Evolutionary conservation across 1,140 invertebrate genomes (phyloP).

Genomic region (Galleria mellonella): DNA sequence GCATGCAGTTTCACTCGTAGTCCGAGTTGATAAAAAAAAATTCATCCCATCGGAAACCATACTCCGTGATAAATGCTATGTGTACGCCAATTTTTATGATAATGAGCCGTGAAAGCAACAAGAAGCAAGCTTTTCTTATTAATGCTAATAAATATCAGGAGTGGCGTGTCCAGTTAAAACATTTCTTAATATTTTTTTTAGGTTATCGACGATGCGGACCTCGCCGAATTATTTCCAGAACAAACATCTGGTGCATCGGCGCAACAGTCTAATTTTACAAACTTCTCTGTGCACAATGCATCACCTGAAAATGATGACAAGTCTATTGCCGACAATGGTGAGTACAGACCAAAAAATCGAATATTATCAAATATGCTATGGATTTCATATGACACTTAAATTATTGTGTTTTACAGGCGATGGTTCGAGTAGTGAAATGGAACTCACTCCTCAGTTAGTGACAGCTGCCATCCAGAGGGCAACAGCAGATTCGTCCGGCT

Average conservation of each 20-base stretch:
- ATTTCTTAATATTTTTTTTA: conserved; percentile 19
- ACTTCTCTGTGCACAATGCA: conserved; percentile 46
- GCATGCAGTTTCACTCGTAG: neutral
- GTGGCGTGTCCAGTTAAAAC: conserved; percentile 15
- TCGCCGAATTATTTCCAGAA: conserved; percentile 70
- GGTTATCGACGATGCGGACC: conserved; percentile 70
- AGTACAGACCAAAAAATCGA: conserved; percentile 10
- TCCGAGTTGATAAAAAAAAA: no score
- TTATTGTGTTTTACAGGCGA: conserved; percentile 60
- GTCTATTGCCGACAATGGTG: conserved; percentile 64
- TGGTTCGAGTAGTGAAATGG: conserved; percentile 81
- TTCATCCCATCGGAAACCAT: no score
- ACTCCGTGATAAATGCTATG: no score
- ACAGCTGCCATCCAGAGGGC: conserved; percentile 81
- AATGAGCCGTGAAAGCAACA: no score
- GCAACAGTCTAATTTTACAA: conserved; percentile 60
- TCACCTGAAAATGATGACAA: conserved; percentile 57
- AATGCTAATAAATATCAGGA: no score
- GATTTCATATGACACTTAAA: conserved; percentile 11
- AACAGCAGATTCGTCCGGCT: conserved; percentile 77
- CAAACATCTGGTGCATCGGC: conserved; percentile 64
- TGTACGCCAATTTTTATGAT: no score
- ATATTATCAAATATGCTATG: neutral
- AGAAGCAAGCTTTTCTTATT: no score
- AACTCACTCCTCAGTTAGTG: conserved; percentile 80